These are phyloP conservation scores for Asbolus verrucosus DNA, from an alignment of 1,140 invertebrate genomes.

Conservation along the genomic window DNA sequence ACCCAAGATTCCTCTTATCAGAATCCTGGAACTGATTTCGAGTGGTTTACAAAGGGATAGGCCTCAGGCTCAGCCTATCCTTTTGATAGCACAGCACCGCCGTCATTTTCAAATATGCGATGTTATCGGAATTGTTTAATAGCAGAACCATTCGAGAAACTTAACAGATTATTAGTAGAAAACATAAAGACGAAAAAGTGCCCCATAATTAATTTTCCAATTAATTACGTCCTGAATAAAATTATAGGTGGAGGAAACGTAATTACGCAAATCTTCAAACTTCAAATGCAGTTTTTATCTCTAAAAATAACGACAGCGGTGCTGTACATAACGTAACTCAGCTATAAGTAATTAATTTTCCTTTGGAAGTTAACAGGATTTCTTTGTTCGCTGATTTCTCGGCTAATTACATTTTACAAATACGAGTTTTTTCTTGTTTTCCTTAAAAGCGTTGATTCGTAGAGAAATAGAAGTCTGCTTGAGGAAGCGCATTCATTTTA, in stretches of 20 bases:
- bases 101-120: constrained; percentile 4
- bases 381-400: constrained; percentile 49
- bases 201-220: no score
- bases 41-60: constrained; percentile 19
- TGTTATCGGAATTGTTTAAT: no score
- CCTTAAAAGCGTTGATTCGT: constrained; percentile 39
- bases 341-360: constrained; percentile 51
- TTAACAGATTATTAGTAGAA: no score
- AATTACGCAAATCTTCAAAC: no score
- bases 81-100: constrained; percentile 1
- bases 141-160: no score
- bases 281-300: constrained; percentile 2
- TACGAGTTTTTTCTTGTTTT: constrained; percentile 43
- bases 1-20: constrained; percentile 10
- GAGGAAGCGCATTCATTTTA: constrained; percentile 49
- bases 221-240: no score
- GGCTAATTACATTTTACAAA: constrained; percentile 52
- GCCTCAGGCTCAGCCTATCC: not conserved
- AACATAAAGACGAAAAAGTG: no score
- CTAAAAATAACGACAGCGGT: no score
- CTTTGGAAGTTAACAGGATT: constrained; percentile 49
- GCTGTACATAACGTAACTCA: constrained; percentile 36
- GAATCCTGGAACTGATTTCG: constrained; percentile 26
- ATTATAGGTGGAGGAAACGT: no score
- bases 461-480: not conserved